Percentiles rank a stretch among this genome's conserved stretches.
These are phyloP conservation scores for Hylyphantes graminicola DNA, from an alignment of 1,140 invertebrate genomes.

Conservation along the genomic window DNA sequence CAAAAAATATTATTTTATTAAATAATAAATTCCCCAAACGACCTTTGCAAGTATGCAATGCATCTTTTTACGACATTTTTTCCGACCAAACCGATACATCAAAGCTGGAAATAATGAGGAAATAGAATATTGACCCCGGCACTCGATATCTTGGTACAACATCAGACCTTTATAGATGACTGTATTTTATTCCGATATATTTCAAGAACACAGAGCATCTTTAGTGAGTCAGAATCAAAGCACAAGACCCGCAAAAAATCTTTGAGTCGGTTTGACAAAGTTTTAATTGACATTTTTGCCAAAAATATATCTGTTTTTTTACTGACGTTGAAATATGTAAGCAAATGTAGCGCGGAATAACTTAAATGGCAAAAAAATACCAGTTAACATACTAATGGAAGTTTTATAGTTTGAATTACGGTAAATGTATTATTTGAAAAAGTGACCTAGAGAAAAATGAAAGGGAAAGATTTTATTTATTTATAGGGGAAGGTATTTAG, in stretches of 20 bases:
- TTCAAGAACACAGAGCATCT: constrained; percentile 38
- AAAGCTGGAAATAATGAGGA: constrained; percentile 53
- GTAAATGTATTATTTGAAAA: no score
- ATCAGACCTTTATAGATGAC: constrained; percentile 8
- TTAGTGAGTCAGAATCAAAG: background rate
- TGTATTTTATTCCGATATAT: constrained; percentile 53
- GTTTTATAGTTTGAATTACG: no score
- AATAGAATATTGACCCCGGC: constrained; percentile 51
- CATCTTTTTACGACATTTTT: constrained; percentile 10
- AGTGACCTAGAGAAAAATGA: no score
- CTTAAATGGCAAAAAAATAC: no score
- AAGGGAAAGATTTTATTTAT: no score
- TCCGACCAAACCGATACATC: constrained; percentile 19
- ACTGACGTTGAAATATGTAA: no score
- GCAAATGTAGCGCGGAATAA: no score
- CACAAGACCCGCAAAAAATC: background rate
- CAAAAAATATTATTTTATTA: no score
- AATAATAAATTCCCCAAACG: background rate
- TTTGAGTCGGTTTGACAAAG: background rate
- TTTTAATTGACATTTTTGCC: no score
- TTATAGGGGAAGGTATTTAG: no score
- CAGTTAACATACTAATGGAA: no score
- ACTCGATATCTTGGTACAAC: constrained; percentile 20
- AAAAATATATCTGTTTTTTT: no score
- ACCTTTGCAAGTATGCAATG: constrained; percentile 16